Evolutionary conservation across 2,113 vertebrate species (phyloP).

Genomic region (Mobula birostris): DNA sequence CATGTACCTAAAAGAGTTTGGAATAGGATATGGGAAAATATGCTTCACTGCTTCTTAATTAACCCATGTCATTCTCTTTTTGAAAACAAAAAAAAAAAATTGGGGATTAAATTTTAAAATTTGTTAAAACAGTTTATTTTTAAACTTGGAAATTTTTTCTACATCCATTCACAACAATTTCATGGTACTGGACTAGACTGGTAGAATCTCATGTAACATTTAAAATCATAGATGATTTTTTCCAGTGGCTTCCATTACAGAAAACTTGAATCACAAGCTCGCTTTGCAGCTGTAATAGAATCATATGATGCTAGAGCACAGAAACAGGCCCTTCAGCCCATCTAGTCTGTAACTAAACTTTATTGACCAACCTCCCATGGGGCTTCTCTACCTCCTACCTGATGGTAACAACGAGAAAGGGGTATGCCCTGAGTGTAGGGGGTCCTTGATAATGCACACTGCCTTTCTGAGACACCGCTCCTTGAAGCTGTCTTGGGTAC

Average conservation of each 20-base stretch:
- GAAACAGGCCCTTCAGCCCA: too few species aligned
- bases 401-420: too few species aligned
- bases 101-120: neutral
- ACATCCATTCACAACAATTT: neutral
- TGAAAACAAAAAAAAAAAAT: neutral
- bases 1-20: neutral
- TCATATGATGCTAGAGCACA: too few species aligned
- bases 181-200: neutral
- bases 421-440: too few species aligned
- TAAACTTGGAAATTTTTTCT: neutral
- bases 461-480: too few species aligned
- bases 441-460: too few species aligned
- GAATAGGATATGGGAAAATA: neutral
- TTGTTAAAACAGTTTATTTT: neutral
- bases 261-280: neutral
- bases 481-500: too few species aligned
- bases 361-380: too few species aligned
- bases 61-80: neutral
- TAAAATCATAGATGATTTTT: neutral
- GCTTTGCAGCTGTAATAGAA: neutral
- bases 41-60: neutral
- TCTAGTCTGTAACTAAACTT: too few species aligned
- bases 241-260: neutral
- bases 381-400: too few species aligned
- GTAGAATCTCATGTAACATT: neutral